Base-by-base conservation (phyloP, 1,140 invertebrate species). In the Fopius arisanus region DNA sequence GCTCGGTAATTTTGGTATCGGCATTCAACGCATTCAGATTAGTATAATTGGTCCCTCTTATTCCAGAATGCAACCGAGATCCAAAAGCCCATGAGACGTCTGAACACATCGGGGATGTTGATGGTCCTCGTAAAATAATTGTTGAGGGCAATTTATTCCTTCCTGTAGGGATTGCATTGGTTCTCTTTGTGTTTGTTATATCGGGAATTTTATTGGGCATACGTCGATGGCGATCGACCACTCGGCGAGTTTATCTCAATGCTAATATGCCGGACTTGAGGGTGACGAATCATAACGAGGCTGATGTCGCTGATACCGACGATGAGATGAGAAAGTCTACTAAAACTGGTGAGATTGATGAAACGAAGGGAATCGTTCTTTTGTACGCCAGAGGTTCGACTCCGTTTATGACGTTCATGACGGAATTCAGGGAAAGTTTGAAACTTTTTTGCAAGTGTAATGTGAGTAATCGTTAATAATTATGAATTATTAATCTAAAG, bases 401-500 rank as follows among this genome's bases (percentile, higher is more conserved):
- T 16, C 67, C 78, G 6, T 83, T 82, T 40, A 83, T 83, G 81
- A 16, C 59, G 12, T 69, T 81, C 31, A 83, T 84, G 80, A 28
- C 70, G 26, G 77, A 83, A 41, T 80, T 83, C 70, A 75, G 81
- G n/a, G 72, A 74, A 67, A 74, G 73, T 67, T 75, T 84, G 28
- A 59, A 75, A 12, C 68, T 62, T 10, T 69, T 73, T 28, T 78
- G 80, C 5, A 68, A 67, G 16, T 83, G 82, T 68, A 62, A 69
- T 19, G 83, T 84, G 72, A 78, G 79, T 78, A 29, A 62, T 62
- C 14, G 3, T 10, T 59, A 1, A n/a, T n/a, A n/a, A n/a, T n/a
- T n/a, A n/a, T n/a, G n/a, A n/a, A n/a, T n/a, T n/a, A n/a, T n/a
- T n/a, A n/a, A n/a, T n/a, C n/a, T n/a, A n/a, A n/a, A n/a, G n/a